Base-by-base conservation (phyloP, 2,888 invertebrate species). In the Pyrocoelia pectoralis region DNA sequence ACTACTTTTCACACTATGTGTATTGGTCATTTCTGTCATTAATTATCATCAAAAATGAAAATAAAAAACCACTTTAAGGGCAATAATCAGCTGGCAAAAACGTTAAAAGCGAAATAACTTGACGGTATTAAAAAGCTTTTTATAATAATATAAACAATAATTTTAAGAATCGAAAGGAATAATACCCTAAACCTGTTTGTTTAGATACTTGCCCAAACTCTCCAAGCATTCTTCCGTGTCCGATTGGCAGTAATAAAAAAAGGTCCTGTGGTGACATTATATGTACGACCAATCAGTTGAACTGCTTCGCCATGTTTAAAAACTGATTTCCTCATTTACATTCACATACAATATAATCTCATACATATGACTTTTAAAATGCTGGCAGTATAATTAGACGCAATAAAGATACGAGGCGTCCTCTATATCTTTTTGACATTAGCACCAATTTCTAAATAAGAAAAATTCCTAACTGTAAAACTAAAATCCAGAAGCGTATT, bases 231-330 rank as follows among this genome's bases (percentile, higher is more conserved):
- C n/a, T 43, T 8, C 15, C 41, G 18, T 51, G 9, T 33, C 12
- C 19, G n/a, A 61, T 61, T 61, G 61, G 61, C 8, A 29, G 0
- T 2, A 14, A 50, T 12, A 48, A 52, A 43, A 56, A 46, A 24
- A n/a, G n/a, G 38, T 62, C 61, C 51, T 38, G 51, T 46, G 8
- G 61, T 13, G 61, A 46, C 56, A 62, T 62, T 62, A 52, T 56
- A 46, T n/a, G n/a, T 5, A 17, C 41, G 33, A 13, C 56, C 61
- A 62, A 62, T 62, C 28, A 15, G n/a, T 46, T 46, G n/a, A 10
- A 18, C 17, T 3, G 2, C 17, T 10, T 46, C 46, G 46, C 46
- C 46, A 46, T 46, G 10, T 17, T 46, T 15, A 4, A 46, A 46
- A 10, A n/a, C 33, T 33, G 8, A 4, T 17, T 46, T 46, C 13